These are phyloP conservation scores for Lophura nycthemera DNA, from an alignment of 2,113 vertebrate genomes.

Conservation along the genomic window DNA sequence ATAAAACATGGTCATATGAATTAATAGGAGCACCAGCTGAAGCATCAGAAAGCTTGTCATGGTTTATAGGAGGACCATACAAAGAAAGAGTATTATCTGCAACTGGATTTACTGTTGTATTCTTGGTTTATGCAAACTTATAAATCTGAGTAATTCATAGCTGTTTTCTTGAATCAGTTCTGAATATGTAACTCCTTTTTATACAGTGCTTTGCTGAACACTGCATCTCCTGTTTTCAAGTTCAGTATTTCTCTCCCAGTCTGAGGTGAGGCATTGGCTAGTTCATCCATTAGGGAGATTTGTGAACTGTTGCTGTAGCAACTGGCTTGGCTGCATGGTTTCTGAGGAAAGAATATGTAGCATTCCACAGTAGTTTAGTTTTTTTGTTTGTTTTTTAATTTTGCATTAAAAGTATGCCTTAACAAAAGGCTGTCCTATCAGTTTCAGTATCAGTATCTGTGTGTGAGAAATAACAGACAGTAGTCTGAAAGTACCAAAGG, in stretches of 20 bases:
- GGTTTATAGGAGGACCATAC: not conserved
- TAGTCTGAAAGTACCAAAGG: not conserved
- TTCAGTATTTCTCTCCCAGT: not conserved
- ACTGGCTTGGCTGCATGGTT: not conserved
- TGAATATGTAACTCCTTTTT: not conserved
- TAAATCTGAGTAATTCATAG: not conserved
- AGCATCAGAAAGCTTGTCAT: not conserved
- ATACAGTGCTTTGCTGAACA: not conserved
- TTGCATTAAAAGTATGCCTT: not conserved
- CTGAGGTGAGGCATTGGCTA: not conserved
- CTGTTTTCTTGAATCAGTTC: not conserved
- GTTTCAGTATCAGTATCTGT: not conserved
- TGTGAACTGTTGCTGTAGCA: not conserved
- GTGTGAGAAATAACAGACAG: not conserved
- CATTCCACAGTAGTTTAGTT: not conserved
- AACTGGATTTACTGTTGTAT: not conserved
- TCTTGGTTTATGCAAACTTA: not conserved
- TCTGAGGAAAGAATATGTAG: not conserved
- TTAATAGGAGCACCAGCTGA: not conserved
- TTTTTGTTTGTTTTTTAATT: not conserved
- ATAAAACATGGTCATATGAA: not conserved
- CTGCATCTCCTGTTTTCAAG: not conserved
- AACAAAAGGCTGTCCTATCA: rapidly evolving
- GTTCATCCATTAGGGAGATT: not conserved
- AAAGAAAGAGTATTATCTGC: not conserved